Evolutionary conservation across 2,888 invertebrate species (phyloP).

Genomic region (Liodrosophila aerea): DNA sequence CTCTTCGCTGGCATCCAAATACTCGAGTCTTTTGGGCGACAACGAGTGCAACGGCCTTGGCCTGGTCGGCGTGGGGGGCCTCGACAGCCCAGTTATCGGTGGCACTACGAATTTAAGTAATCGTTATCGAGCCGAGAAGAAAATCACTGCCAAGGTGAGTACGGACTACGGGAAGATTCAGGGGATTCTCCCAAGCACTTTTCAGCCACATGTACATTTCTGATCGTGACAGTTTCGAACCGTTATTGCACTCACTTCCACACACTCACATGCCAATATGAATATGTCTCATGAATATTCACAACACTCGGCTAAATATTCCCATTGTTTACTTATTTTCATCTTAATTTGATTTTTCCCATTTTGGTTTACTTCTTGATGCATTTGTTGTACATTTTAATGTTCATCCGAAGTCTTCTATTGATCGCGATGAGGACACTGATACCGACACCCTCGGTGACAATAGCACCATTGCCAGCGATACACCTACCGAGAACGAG

Average conservation of each 20-base stretch:
- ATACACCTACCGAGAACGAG: conserved; percentile 66
- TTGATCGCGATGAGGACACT: conserved; percentile 63
- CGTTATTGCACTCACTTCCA: conserved; percentile 29
- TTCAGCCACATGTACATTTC: not conserved
- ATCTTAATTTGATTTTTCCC: conserved; percentile 29
- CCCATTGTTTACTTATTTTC: not conserved
- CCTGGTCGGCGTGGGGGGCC: conserved; percentile 40
- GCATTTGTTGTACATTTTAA: conserved; percentile 15
- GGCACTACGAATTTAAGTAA: conserved; percentile 75
- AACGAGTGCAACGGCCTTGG: conserved; percentile 72
- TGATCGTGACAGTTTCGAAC: conserved; percentile 17
- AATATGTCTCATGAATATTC: conserved; percentile 6
- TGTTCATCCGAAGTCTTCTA: conserved; percentile 54
- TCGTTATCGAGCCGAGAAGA: conserved; percentile 82
- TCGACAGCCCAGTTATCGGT: conserved; percentile 68
- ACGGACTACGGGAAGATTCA: too few relatives aligned
- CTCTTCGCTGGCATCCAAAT: conserved; percentile 80
- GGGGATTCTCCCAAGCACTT: conserved; percentile 23
- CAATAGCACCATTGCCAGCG: conserved; percentile 67
- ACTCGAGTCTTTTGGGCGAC: conserved; percentile 76
- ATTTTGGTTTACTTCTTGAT: conserved; percentile 33
- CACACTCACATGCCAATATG: conserved; percentile 6
- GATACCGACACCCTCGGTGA: conserved; percentile 63
- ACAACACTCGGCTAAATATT: too few relatives aligned
- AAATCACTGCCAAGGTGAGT: conserved; percentile 83